Percentiles rank a stretch among this genome's conserved stretches.
These are phyloP conservation scores for Chromobotia macracanthus DNA, from an alignment of 2,797 vertebrate genomes.

Conservation along the genomic window DNA sequence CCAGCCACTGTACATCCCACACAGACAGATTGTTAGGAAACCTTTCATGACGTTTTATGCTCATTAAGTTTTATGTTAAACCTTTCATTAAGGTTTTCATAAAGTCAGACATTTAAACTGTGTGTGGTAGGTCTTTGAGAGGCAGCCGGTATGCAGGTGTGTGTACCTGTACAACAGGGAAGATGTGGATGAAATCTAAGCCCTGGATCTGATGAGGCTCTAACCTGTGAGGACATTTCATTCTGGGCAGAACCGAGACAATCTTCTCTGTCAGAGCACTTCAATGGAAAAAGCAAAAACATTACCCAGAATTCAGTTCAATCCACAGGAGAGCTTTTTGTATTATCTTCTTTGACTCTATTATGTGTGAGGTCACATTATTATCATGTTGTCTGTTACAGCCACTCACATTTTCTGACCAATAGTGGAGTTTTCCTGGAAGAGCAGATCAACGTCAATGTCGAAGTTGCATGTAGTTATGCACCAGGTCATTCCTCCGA, in stretches of 20 bases:
- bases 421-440: slow-evolving; percentile 98
- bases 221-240: slow-evolving; percentile 96
- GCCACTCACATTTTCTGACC: slow-evolving; percentile 94
- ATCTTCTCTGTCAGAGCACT: slow-evolving; percentile 98
- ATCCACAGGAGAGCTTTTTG: not conserved
- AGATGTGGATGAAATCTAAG: slow-evolving; percentile 97
- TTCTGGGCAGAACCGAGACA: slow-evolving; percentile 93
- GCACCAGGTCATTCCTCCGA: slow-evolving; percentile 98
- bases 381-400: not conserved
- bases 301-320: not conserved
- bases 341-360: too few species aligned
- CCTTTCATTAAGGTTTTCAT: too few species aligned
- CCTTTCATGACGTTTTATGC: too few species aligned
- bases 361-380: not conserved
- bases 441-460: slow-evolving; percentile 93
- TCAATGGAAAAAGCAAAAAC: slow-evolving; percentile 17
- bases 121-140: not conserved
- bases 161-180: slow-evolving; percentile 92
- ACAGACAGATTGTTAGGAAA: not conserved
- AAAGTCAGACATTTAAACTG: not conserved
- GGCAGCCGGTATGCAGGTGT: not conserved
- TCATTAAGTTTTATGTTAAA: too few species aligned
- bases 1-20: slow-evolving; percentile 84
- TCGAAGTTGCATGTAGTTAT: slow-evolving; percentile 97
- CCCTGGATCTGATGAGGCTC: slow-evolving; percentile 99